phyloP scores from a whole-genome alignment of 2,888 invertebrate species.

The Coenonympha glycerion region DNA sequence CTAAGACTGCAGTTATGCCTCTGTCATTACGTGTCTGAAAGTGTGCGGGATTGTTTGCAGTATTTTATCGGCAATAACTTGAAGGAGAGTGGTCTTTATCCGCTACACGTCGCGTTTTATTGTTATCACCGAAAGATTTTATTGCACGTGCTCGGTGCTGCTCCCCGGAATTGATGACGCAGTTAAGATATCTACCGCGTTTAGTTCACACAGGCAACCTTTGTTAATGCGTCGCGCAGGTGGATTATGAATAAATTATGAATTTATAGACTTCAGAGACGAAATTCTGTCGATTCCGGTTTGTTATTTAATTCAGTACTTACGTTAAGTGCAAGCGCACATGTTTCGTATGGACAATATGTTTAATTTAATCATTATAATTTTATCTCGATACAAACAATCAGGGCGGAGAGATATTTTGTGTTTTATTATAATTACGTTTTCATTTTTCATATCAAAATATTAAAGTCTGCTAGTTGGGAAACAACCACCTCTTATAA shows the following conservation, averaged over 20 bases:
- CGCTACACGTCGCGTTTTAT: constrained; percentile 30
- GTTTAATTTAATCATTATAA: no score
- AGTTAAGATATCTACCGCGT: constrained; percentile 25
- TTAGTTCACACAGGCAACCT: background rate
- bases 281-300: background rate
- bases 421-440: no score
- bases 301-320: background rate
- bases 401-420: no score
- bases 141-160: constrained; percentile 30
- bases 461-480: no score
- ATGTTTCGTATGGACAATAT: background rate
- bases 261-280: no score
- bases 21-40: constrained; percentile 15
- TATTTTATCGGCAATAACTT: constrained; percentile 32
- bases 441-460: no score
- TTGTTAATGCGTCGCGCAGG: background rate
- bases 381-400: no score
- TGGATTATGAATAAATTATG: constrained; percentile 7
- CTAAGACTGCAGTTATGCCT: constrained; percentile 9
- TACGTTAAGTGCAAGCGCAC: background rate
- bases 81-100: constrained; percentile 28
- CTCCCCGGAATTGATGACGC: constrained; percentile 29
- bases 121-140: constrained; percentile 34
- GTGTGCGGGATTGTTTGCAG: constrained; percentile 28
- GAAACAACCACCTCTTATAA: no score